Base-by-base conservation (phyloP, 2,113 vertebrate species). In the Sander lucioperca region DNA sequence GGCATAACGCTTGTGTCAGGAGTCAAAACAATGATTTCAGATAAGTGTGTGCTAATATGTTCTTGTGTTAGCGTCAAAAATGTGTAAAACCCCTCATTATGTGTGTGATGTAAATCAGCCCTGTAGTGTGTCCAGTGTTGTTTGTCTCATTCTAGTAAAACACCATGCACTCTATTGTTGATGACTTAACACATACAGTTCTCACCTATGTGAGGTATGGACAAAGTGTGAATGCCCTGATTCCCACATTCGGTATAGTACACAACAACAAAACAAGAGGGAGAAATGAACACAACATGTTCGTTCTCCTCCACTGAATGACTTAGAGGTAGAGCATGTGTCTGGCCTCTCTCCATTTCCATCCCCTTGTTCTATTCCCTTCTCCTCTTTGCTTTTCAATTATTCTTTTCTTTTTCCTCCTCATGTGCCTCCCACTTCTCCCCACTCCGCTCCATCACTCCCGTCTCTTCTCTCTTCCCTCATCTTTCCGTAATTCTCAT, bases 311-410 rank as follows among this genome's bases (percentile, higher is more conserved):
- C 61, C 58, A 51, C 79, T 77, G 86, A 73, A 59, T 79, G 75
- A 86, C 79, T 88, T 58, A 54, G 85, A 90, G 71, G 50, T 62
- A 36, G 12, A 85, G 79, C 67, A 53, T 67, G 62, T 86, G 74
- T 76, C 54, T 23, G 57, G 84, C 64, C 58, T 78, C 86, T 65
- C 57, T 82, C 78, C 70, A 74, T 87, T 81, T 82, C 62, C 74
- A 61, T 85, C 81, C 75, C 71, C 73, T 70, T 78, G 70, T 77
- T 88, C 73, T 86, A 65, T 86, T 82, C 77, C 81, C 79, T 43
- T 70, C 72, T 76, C 83, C 76, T 86, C 77, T 87, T 83, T 83
- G 83, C 88, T 80, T 90, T 87, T 87, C 83, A 86, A 80, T 88
- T 83, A 87, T 85, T 88, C 74, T 64, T 64, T 70, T 83, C 74